Conservation (phyloP, 2,113 vertebrate species). For the Ciconia boyciana region DNA sequence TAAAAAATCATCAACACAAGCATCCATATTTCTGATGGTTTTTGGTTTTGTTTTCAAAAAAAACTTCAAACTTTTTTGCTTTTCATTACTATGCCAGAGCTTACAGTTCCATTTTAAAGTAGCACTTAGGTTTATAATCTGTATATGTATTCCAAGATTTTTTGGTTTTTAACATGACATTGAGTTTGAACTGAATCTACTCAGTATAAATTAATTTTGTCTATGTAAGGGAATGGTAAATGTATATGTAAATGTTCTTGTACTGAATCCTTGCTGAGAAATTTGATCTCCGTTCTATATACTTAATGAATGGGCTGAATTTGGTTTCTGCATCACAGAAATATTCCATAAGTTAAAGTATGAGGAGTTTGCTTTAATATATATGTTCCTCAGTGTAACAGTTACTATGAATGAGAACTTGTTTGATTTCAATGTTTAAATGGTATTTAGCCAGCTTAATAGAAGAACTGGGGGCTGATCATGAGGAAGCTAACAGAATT, state of each 20-base stretch:
- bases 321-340: background rate
- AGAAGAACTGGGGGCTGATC: background rate
- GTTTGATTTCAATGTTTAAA: background rate
- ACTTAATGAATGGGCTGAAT: background rate
- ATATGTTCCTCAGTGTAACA: background rate
- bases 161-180: background rate
- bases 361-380: background rate
- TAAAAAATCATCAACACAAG: background rate
- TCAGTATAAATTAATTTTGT: background rate
- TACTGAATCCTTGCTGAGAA: background rate
- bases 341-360: background rate
- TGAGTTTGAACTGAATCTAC: background rate
- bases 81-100: background rate
- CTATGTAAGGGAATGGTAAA: background rate
- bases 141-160: background rate
- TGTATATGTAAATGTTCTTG: background rate
- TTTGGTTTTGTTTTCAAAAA: background rate
- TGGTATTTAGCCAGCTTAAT: background rate
- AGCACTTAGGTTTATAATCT: background rate
- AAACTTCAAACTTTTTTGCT: background rate
- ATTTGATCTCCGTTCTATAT: background rate
- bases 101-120: background rate
- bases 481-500: background rate
- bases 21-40: accelerated
- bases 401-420: background rate